Evolutionary conservation across 1,140 invertebrate genomes (phyloP), one percentile per base, ranked within the genome.

Genomic region (Saxidomus purpurata): DNA sequence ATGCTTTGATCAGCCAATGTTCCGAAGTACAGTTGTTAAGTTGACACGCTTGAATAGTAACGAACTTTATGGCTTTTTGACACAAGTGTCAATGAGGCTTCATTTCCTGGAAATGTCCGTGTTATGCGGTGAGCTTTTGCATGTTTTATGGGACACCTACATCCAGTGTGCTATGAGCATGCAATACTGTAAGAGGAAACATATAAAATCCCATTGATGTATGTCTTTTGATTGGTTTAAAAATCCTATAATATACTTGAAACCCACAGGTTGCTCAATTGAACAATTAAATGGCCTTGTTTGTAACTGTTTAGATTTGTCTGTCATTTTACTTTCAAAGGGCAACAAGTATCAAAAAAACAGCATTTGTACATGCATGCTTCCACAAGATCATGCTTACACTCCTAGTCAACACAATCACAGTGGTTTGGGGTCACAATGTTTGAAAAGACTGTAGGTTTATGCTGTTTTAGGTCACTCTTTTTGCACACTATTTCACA

Each of bases 51-150:
- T 28, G n/a, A 28, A 63, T 63, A 63, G 59, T n/a, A 25, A 25
- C 4, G 6, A 63, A 28, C 15, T 63, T 63, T 63, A 63, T 63
- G 59, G n/a, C n/a, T 63, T 28, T 63, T 28, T 63, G 59, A 63
- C 59, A 63, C 59, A 55, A 49, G 52, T 63, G 59, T 63, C 59
- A 63, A 63, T 63, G 59, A 63, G 8, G 59, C 25, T 28, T 28
- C n/a, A 63, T 63, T 63, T 63, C 59, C 59, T 63, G 59, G 25
- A 25, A 15, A 63, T 63, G 59, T 63, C 59, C 28, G 25, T 63
- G 59, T n/a, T n/a, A 63, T 63, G 59, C 15, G 25, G 59, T 28
- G 59, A 25, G 25, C 19, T 63, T 28, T 63, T 28, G 28, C 59
- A 63, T 3, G 59, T 63, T 63, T 63, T 28, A 63, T 63, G 59